Conservation (phyloP, 2,797 vertebrate species). For the Mastacembelus armatus region DNA sequence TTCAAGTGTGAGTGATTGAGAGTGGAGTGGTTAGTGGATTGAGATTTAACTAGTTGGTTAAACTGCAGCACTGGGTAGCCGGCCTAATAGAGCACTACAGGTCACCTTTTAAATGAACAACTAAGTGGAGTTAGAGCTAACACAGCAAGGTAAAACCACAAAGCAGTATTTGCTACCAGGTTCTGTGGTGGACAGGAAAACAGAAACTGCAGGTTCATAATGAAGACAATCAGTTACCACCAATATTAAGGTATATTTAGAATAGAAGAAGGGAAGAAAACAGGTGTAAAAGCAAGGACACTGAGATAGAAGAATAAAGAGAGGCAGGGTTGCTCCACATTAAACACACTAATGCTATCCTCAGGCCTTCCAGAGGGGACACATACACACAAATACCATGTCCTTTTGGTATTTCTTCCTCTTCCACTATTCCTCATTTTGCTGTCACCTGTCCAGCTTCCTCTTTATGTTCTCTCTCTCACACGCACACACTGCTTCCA, state of each 20-base stretch:
- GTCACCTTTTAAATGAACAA: conserved; percentile 33
- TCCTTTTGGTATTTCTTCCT: conserved; percentile 1
- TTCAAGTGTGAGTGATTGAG: conserved; percentile 67
- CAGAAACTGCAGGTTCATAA: background rate
- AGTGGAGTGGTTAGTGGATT: conserved; percentile 60
- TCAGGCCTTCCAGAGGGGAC: conserved; percentile 20
- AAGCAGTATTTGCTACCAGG: background rate
- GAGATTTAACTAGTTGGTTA: conserved; percentile 61
- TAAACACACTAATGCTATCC: conserved; percentile 8
- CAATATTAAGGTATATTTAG: background rate
- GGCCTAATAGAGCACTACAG: background rate
- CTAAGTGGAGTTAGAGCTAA: conserved; percentile 26
- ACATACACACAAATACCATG: background rate
- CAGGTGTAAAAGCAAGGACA: conserved; percentile 1
- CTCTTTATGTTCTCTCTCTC: conserved; percentile 10
- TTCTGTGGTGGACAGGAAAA: conserved; percentile 2
- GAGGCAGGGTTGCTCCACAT: conserved; percentile 5
- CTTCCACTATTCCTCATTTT: conserved; percentile 33
- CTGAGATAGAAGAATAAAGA: background rate
- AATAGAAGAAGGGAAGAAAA: background rate
- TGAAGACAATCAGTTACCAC: background rate
- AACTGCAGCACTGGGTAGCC: conserved; percentile 21
- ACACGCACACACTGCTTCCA: background rate
- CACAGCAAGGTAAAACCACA: conserved; percentile 2
- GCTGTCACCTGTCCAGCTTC: conserved; percentile 16